Percentiles rank a stretch among this genome's conserved stretches.
phyloP scores from a whole-genome alignment of 2,888 invertebrate genomes.

The Meandrusa payeni region DNA sequence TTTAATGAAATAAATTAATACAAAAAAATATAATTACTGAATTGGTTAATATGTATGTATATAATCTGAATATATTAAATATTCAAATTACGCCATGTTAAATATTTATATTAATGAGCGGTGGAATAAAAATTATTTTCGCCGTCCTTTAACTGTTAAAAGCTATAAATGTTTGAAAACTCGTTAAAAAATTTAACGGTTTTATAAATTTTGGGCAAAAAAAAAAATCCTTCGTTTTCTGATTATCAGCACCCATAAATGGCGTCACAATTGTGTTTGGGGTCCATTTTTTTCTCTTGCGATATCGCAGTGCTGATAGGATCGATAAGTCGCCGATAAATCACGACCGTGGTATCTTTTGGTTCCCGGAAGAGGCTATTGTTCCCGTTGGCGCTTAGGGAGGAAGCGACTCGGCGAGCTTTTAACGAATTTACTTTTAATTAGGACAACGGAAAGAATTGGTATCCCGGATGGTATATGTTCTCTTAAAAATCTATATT shows the following conservation, averaged over 20 bases:
- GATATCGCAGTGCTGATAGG: slow-evolving; percentile 29
- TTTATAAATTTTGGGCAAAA: background rate
- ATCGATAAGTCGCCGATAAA: slow-evolving; percentile 43
- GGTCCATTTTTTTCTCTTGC: slow-evolving; percentile 22
- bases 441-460: slow-evolving; percentile 3
- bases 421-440: slow-evolving; percentile 14
- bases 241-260: slow-evolving; percentile 16
- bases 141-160: too few species aligned
- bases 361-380: slow-evolving; percentile 18
- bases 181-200: slow-evolving; percentile 11
- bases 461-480: too few species aligned
- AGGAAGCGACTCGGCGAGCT: background rate
- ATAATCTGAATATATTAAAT: too few species aligned
- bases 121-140: too few species aligned
- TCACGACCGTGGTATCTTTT: slow-evolving; percentile 36
- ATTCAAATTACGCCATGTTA: too few species aligned
- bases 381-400: slow-evolving; percentile 6
- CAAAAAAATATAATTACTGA: too few species aligned
- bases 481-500: too few species aligned
- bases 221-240: background rate
- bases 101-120: too few species aligned
- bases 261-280: slow-evolving; percentile 14
- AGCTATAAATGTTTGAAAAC: slow-evolving; percentile 9
- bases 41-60: too few species aligned
- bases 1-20: too few species aligned